phyloP scores from a whole-genome alignment of 2,888 invertebrate genomes.

The Drosophila birchii region DNA sequence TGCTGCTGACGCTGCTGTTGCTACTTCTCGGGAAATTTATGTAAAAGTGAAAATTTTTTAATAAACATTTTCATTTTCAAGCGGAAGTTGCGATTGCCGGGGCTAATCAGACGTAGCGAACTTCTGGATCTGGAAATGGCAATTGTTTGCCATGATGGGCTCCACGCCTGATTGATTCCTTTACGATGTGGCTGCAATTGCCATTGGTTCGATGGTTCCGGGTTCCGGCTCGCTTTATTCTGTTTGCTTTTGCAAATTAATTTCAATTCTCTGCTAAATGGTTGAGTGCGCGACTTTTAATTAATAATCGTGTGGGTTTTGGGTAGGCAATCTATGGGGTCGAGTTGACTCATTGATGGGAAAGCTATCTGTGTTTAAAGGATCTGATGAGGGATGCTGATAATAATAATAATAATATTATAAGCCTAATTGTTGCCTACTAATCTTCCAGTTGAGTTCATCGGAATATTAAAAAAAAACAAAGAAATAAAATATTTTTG shows the following conservation, averaged over 20 bases:
- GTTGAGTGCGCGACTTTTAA: constrained; percentile 62
- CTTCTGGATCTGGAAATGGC: constrained; percentile 33
- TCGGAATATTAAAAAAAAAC: not conserved
- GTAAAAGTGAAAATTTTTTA: constrained; percentile 76
- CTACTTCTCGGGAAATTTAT: constrained; percentile 55
- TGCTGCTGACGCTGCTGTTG: constrained; percentile 31
- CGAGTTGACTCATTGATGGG: not conserved
- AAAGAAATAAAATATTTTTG: not conserved
- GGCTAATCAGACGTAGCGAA: constrained; percentile 61
- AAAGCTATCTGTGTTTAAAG: not conserved
- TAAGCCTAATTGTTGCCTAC: not conserved
- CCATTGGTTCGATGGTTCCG: constrained; percentile 43
- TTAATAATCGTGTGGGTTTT: constrained; percentile 52
- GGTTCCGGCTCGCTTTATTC: constrained; percentile 15
- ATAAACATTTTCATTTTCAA: constrained; percentile 75
- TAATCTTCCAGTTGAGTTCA: not conserved
- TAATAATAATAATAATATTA: not conserved
- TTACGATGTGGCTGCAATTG: constrained; percentile 39
- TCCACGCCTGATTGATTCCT: constrained; percentile 72
- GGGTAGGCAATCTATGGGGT: constrained; percentile 10
- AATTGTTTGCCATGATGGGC: constrained; percentile 41
- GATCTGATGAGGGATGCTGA: not conserved
- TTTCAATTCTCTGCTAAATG: constrained; percentile 56
- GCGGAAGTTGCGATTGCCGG: constrained; percentile 58
- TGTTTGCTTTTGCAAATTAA: constrained; percentile 57